phyloP scores from a whole-genome alignment of 2,113 vertebrate species.

The Potamarius usumacintae region DNA sequence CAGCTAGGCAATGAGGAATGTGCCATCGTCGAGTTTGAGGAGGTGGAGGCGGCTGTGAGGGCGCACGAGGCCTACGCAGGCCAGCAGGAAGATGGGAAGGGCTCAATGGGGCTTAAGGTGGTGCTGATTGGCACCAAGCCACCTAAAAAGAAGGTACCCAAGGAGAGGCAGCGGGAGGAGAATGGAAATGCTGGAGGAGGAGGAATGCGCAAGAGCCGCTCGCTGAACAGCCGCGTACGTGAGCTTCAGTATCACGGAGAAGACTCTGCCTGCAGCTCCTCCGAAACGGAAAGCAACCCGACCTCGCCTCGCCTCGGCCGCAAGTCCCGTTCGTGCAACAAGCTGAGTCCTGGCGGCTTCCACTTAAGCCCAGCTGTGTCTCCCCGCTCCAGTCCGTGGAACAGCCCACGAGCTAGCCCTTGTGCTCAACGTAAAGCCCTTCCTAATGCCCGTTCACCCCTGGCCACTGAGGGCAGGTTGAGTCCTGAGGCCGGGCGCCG shows the following conservation, averaged over 20 bases:
- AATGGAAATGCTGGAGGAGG: constrained; percentile 49
- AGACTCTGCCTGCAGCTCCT: constrained; percentile 93
- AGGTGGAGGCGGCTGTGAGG: constrained; percentile 87
- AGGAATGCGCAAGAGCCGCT: constrained; percentile 75
- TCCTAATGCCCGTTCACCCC: constrained; percentile 75
- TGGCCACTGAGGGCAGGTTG: constrained; percentile 78
- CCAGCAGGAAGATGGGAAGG: constrained; percentile 66
- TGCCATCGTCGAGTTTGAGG: constrained; percentile 93
- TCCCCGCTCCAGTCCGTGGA: constrained; percentile 91
- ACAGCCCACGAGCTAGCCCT: constrained; percentile 82
- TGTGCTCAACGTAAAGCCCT: constrained; percentile 80
- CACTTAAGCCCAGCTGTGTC: constrained; percentile 89
- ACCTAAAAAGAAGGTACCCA: constrained; percentile 90
- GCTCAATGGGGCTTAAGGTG: constrained; percentile 77
- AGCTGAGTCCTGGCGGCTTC: constrained; percentile 79
- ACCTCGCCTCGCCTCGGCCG: constrained; percentile 83
- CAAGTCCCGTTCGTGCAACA: constrained; percentile 72
- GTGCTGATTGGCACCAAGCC: constrained; percentile 91
- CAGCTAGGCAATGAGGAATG: constrained; percentile 89
- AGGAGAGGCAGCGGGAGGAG: constrained; percentile 80
- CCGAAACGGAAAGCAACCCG: constrained; percentile 90
- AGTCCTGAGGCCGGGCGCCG: constrained; percentile 77
- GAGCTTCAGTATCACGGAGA: constrained; percentile 90
- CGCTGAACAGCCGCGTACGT: constrained; percentile 87
- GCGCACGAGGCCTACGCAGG: constrained; percentile 82